These are phyloP conservation scores for Wasmannia auropunctata DNA, from an alignment of 1,140 invertebrate species.

Conservation along the genomic window DNA sequence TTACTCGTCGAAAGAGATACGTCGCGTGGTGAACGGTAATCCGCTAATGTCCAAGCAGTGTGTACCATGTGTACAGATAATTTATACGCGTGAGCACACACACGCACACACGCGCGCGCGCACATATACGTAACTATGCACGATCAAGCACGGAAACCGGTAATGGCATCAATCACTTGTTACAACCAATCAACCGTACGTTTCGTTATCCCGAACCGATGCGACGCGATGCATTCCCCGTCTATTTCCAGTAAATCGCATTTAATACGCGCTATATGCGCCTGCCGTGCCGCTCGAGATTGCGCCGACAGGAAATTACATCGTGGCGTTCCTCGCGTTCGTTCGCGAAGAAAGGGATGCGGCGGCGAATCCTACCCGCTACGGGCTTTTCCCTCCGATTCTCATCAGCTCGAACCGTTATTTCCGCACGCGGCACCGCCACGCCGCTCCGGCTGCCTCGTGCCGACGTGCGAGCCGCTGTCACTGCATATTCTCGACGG, in stretches of 20 bases:
- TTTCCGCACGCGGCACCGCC: conserved; percentile 52
- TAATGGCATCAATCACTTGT: conserved; percentile 72
- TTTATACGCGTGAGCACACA: conserved; percentile 41
- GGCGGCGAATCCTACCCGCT: background rate
- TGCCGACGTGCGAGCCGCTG: background rate
- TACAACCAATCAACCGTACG: conserved; percentile 70
- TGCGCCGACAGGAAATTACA: conserved; percentile 60
- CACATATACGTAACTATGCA: background rate
- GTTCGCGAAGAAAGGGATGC: conserved; percentile 47
- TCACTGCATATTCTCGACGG: background rate
- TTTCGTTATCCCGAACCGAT: conserved; percentile 68
- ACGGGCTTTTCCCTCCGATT: conserved; percentile 30
- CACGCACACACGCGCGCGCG: background rate
- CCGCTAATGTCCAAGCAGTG: conserved; percentile 66
- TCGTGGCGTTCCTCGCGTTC: conserved; percentile 38
- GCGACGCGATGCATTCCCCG: conserved; percentile 32
- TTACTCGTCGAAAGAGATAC: conserved; percentile 60
- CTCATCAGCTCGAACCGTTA: conserved; percentile 36
- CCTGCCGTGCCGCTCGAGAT: conserved; percentile 42
- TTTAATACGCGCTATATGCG: conserved; percentile 49
- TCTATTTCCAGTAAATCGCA: conserved; percentile 60
- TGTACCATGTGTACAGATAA: conserved; percentile 68
- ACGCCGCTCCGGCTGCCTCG: background rate
- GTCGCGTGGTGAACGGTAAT: conserved; percentile 64
- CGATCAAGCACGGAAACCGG: conserved; percentile 17